phyloP scores from a whole-genome alignment of 2,113 vertebrate genomes.

The Chaenocephalus aceratus region DNA sequence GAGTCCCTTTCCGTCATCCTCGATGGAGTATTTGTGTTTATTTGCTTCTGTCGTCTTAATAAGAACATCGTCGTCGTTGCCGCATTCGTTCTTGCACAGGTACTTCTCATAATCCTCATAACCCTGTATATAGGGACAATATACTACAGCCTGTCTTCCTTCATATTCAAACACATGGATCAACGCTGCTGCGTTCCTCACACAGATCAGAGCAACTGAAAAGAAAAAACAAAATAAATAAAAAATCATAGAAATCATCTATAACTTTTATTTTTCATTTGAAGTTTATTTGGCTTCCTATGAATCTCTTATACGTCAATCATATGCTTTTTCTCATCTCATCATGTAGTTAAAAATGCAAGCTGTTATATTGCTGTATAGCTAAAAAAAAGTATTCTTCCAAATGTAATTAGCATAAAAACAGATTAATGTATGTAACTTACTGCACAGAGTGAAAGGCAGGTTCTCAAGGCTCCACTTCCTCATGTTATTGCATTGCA shows the following conservation, averaged over 20 bases:
- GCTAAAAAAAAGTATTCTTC: neutral
- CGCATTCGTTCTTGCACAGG: conserved; percentile 43
- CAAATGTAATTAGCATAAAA: neutral
- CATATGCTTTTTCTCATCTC: neutral
- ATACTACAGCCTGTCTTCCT: neutral
- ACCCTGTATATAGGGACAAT: conserved; percentile 2
- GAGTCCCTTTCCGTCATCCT: neutral
- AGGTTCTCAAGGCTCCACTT: conserved; percentile 20
- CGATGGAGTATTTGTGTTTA: conserved; percentile 21
- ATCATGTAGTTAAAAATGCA: neutral
- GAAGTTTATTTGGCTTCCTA: neutral
- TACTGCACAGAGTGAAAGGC: conserved; percentile 43
- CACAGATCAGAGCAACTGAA: conserved; percentile 16
- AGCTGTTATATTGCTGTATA: neutral
- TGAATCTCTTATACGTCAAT: neutral
- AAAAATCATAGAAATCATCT: neutral
- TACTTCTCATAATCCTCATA: conserved; percentile 59
- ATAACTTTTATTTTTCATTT: too few relatives aligned
- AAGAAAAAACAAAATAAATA: neutral
- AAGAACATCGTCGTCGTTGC: neutral
- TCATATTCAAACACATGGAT: conserved; percentile 39
- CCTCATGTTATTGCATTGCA: neutral
- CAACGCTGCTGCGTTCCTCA: neutral
- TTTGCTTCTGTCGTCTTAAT: neutral
- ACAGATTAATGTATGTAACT: conserved; percentile 9